Base-by-base conservation (phyloP, 2,797 vertebrate genomes). In the Hydrocynus forskahlii region DNA sequence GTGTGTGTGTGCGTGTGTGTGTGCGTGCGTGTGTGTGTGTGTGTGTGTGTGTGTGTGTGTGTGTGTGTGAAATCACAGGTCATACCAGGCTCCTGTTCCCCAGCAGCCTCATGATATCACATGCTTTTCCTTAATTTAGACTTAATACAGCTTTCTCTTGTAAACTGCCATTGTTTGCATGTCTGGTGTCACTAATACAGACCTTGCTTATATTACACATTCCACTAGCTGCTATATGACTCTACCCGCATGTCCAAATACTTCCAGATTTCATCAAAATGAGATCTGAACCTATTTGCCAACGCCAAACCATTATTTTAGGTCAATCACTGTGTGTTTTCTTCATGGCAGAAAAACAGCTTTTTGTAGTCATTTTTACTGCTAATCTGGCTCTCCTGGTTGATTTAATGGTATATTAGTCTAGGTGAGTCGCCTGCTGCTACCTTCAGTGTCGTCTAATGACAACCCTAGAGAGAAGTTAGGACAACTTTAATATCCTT, bases 371-470 rank as follows among this genome's bases (percentile, higher is more conserved):
- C 64, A 64, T 78, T 75, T 84, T 78, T 76, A 71, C 72, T 57
- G 64, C 80, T 81, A 81, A 85, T 85, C 75, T 67, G 79, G 54
- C 23, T 79, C 21, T 64, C 79, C 35, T 23, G 43, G 29, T 62
- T 79, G 76, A 83, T 85, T 82, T 83, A 83, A 83, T 81, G 82
- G 77, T 70, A 55, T 62, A 62, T 80, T 77, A 67, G 43, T 14
- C 48, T 48, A 60, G 64, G 43, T 52, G 54, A 54, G 35, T 71
- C 16, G 25, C 29, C 71, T 57, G 50, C 69, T 66, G 81, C 48
- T 68, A 70, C 74, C 77, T 77, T 29, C 23, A 59, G 29, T 66
- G 78, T 69, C 62, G 63, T 76, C 69, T 83, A 83, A 85, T 85
- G 81, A 81, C 81, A 78, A 50, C 76, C 70, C 83, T 21, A 16